phyloP scores from a whole-genome alignment of 2,888 invertebrate species.

The Phortica magna region DNA sequence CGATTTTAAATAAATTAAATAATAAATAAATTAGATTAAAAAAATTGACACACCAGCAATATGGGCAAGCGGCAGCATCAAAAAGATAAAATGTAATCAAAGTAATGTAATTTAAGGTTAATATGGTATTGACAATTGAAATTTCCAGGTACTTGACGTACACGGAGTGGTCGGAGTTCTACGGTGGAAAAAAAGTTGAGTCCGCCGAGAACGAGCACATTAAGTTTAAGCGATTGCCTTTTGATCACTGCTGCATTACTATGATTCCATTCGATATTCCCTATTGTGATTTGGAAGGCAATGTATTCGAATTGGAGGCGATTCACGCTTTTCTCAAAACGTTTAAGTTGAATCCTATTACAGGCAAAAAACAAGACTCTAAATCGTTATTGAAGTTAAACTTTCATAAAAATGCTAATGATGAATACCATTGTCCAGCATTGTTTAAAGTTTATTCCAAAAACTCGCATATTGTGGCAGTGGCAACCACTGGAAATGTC shows the following conservation, averaged over 20 bases:
- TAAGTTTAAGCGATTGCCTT: conserved; percentile 94
- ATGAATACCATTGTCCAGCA: conserved; percentile 95
- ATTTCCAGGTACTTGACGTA: conserved; percentile 74
- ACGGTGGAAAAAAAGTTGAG: conserved; percentile 90
- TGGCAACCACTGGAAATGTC: conserved; percentile 95
- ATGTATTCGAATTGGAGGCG: conserved; percentile 94
- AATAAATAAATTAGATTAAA: not conserved
- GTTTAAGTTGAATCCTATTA: conserved; percentile 95
- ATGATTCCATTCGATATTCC: conserved; percentile 95
- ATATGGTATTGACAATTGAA: not conserved
- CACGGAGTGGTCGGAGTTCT: conserved; percentile 85
- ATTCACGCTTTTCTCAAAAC: conserved; percentile 92
- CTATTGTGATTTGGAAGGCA: conserved; percentile 92
- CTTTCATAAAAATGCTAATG: conserved; percentile 87
- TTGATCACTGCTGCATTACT: conserved; percentile 93
- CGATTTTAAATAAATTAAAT: not conserved
- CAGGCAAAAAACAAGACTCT: conserved; percentile 91
- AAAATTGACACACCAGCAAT: conserved; percentile 73
- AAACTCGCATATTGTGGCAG: conserved; percentile 94
- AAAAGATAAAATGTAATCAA: conserved; percentile 92
- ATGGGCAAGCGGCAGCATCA: conserved; percentile 97
- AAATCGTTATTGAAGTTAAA: conserved; percentile 91
- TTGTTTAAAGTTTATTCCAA: conserved; percentile 95
- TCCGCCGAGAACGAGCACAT: conserved; percentile 86
- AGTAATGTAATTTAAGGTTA: not conserved